Evolutionary conservation across 2,797 vertebrate species (phyloP).

Genomic region (Buphagus erythrorhynchus): DNA sequence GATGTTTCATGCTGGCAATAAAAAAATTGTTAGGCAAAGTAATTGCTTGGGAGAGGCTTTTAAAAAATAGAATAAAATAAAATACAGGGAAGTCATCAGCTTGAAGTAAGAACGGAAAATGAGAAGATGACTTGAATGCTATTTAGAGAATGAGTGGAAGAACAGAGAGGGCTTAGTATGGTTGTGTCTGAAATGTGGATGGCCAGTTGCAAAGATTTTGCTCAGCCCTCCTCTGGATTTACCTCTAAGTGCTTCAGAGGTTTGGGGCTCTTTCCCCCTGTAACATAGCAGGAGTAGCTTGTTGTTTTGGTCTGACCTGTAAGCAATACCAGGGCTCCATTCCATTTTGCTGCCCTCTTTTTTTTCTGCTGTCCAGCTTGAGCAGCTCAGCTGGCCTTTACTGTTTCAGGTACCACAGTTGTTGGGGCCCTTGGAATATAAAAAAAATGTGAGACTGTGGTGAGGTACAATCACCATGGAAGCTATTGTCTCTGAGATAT

Average conservation of each 20-base stretch:
- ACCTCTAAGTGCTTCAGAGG: neutral
- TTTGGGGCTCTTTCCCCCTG: neutral
- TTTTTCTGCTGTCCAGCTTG: neutral
- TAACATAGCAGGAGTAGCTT: neutral
- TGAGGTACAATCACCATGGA: neutral
- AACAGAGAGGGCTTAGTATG: neutral
- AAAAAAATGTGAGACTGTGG: neutral
- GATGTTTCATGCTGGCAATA: neutral
- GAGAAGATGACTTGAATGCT: neutral
- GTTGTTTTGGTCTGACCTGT: neutral
- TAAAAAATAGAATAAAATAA: neutral
- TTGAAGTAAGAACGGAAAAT: neutral
- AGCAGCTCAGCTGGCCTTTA: neutral
- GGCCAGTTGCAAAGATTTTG: neutral
- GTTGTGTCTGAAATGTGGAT: neutral
- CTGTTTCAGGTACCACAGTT: neutral
- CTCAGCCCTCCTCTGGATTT: neutral
- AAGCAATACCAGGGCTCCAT: neutral
- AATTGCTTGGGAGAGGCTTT: slow-evolving; percentile 10
- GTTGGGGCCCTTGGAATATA: neutral
- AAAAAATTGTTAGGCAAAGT: neutral
- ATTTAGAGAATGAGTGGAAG: neutral
- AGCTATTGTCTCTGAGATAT: neutral
- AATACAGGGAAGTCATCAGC: neutral
- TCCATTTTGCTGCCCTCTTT: neutral